Percentiles rank a stretch among this genome's conserved stretches.
phyloP scores from a whole-genome alignment of 2,888 invertebrate species.

The Mythimna ferrago region DNA sequence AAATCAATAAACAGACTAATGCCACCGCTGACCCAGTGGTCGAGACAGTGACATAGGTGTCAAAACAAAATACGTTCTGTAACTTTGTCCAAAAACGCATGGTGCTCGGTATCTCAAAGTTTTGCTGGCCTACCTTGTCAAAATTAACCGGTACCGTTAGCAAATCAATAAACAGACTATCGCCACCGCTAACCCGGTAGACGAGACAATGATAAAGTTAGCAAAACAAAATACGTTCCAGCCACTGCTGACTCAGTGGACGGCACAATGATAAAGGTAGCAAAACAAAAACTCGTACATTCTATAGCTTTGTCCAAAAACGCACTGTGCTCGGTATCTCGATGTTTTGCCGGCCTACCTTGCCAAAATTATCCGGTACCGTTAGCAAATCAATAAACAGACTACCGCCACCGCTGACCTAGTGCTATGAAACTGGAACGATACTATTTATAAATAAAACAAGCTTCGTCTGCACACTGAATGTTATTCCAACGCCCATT shows the following conservation, averaged over 20 bases:
- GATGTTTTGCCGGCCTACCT: constrained; percentile 66
- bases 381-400: constrained; percentile 88
- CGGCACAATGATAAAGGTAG: no score
- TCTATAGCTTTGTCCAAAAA: constrained; percentile 11
- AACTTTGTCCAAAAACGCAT: constrained; percentile 39
- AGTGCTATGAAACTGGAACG: constrained; percentile 84
- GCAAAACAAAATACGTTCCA: no score
- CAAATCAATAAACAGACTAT: constrained; percentile 87
- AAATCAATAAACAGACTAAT: constrained; percentile 87
- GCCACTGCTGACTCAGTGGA: constrained; percentile 82
- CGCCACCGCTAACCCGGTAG: constrained; percentile 83
- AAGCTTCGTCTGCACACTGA: constrained; percentile 74
- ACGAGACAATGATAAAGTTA: no score
- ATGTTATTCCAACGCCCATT: constrained; percentile 82
- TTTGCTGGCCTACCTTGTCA: constrained; percentile 75
- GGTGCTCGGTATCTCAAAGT: constrained; percentile 28
- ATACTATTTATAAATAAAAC: constrained; percentile 84
- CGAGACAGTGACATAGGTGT: not conserved
- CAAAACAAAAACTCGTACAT: no score
- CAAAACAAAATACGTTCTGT: not conserved
- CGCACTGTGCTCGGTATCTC: constrained; percentile 33
- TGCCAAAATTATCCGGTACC: constrained; percentile 86
- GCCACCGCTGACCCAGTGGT: constrained; percentile 83
- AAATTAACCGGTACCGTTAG: constrained; percentile 84
- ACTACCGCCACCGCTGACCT: constrained; percentile 83